Evolutionary conservation across 2,113 vertebrate genomes (phyloP).

Genomic region (Pseudorasbora parva): DNA sequence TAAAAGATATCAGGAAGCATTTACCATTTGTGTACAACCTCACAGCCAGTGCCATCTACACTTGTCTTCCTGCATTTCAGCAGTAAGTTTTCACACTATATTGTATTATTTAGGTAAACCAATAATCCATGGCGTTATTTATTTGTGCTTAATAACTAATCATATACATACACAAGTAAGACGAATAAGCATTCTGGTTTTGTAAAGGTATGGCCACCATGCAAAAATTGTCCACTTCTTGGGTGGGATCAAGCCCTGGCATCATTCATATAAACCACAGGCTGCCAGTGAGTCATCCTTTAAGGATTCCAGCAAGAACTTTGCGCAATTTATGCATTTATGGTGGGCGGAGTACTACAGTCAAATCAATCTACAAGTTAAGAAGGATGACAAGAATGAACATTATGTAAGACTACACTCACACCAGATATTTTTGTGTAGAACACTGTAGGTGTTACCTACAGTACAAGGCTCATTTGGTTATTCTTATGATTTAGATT

Average conservation of each 20-base stretch:
- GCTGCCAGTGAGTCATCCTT: conserved; percentile 46
- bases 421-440: not conserved
- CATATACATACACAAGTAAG: not conserved
- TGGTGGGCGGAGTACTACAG: conserved; percentile 83
- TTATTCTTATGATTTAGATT: not conserved
- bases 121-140: not conserved
- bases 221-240: conserved; percentile 90
- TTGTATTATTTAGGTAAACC: not conserved
- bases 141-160: not conserved
- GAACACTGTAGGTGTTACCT: not conserved
- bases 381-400: not conserved
- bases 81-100: conserved; percentile 72
- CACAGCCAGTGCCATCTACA: conserved; percentile 74
- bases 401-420: not conserved
- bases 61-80: conserved; percentile 80
- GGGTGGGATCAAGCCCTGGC: conserved; percentile 85
- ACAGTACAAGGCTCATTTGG: not conserved
- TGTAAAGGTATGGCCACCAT: conserved; percentile 81
- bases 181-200: not conserved
- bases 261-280: conserved; percentile 68
- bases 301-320: conserved; percentile 52
- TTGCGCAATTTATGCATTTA: conserved; percentile 71
- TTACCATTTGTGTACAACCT: conserved; percentile 83
- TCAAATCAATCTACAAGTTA: conserved; percentile 60
- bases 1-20: conserved; percentile 78